Percentiles rank a stretch among this genome's conserved stretches.
These are phyloP conservation scores for Agonopterix subpropinquella DNA, from an alignment of 2,888 invertebrate species.

Conservation along the genomic window DNA sequence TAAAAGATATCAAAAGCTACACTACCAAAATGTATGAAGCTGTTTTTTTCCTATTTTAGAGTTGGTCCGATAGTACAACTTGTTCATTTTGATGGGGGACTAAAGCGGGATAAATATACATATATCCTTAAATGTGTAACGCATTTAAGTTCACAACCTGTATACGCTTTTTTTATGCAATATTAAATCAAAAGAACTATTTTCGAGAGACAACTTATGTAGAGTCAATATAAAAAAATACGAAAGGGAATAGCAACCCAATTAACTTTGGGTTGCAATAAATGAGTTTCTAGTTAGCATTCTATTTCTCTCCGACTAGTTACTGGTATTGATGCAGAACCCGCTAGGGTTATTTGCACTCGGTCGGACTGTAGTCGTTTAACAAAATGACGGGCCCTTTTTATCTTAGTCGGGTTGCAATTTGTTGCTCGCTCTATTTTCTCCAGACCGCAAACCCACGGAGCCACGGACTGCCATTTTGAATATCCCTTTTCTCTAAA, in stretches of 20 bases:
- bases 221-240: no score
- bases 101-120: no score
- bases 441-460: constrained; percentile 56
- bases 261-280: constrained; percentile 3
- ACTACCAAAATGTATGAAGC: no score
- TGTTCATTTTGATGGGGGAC: no score
- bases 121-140: no score
- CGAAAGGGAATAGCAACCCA: neutral
- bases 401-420: constrained; percentile 67
- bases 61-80: no score
- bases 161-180: no score
- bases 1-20: no score
- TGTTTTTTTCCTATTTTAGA: no score
- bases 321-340: constrained; percentile 28
- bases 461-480: constrained; percentile 40
- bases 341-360: constrained; percentile 45
- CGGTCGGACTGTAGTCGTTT: constrained; percentile 57
- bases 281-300: neutral
- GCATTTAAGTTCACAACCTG: no score
- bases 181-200: no score
- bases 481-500: constrained; percentile 55
- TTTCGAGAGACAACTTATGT: no score
- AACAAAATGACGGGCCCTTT: constrained; percentile 71
- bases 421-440: constrained; percentile 67
- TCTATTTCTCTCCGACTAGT: constrained; percentile 6